phyloP scores from a whole-genome alignment of 2,797 vertebrate species.

The Adelosebastes latens region DNA sequence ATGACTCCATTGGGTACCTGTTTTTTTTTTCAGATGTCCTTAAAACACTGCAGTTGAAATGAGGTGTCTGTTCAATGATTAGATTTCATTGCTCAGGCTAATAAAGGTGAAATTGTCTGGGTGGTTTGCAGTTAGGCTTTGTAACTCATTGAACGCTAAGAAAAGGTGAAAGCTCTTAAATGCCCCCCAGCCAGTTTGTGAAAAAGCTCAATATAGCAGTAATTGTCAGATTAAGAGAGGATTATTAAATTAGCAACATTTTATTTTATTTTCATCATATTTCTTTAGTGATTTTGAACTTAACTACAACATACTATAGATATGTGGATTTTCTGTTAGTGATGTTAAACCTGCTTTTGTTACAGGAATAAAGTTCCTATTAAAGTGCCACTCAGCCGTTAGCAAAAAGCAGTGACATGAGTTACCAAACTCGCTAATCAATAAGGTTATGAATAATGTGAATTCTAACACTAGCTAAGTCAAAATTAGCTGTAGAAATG shows the following conservation, averaged over 20 bases:
- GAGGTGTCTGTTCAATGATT: not conserved
- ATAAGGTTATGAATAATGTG: too few species aligned
- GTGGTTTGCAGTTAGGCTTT: not conserved
- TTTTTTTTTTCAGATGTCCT: not conserved
- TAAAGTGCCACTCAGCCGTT: too few species aligned
- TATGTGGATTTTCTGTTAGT: not conserved
- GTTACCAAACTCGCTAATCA: too few species aligned
- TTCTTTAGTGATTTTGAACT: not conserved
- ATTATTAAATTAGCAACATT: not conserved
- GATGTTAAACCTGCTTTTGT: not conserved
- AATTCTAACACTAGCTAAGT: too few species aligned
- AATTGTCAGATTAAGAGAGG: not conserved
- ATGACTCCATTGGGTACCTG: not conserved
- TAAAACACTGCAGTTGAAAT: not conserved
- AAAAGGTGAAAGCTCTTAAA: not conserved
- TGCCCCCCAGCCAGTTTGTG: not conserved
- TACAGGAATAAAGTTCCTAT: not conserved
- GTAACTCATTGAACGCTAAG: not conserved
- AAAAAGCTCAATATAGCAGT: not conserved
- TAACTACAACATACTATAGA: not conserved
- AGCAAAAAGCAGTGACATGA: too few species aligned
- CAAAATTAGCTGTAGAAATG: too few species aligned
- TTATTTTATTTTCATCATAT: not conserved
- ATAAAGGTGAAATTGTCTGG: slow-evolving; percentile 1
- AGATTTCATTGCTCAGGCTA: not conserved